Percentiles rank a stretch among this genome's conserved stretches.
Conservation (phyloP, 2,113 vertebrate species). For the Psammodynastes pulverulentus region DNA sequence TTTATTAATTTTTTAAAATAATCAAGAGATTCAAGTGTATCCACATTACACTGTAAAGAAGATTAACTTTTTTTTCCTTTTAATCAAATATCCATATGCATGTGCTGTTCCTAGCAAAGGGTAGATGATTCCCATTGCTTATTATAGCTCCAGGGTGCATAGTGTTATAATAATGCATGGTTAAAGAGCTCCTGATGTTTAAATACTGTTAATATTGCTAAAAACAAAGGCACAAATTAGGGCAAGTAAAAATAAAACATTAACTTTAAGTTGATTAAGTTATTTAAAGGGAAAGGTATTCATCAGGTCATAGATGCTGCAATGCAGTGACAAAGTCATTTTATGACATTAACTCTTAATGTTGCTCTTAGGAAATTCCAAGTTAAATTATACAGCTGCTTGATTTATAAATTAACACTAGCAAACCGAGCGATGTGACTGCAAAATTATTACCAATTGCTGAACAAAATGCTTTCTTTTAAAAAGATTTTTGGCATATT, state of each 20-base stretch:
- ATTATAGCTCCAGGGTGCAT: constrained; percentile 39
- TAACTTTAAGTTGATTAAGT: rapidly evolving
- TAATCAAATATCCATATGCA: constrained; percentile 69
- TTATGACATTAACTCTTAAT: background rate
- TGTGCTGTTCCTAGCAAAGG: constrained; percentile 43
- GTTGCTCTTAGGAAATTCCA: background rate
- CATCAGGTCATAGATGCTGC: rapidly evolving
- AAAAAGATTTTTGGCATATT: background rate
- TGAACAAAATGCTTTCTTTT: background rate
- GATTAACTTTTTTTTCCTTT: constrained; percentile 60
- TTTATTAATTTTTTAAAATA: constrained; percentile 81
- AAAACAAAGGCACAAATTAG: background rate
- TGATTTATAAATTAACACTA: background rate
- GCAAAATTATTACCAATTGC: background rate
- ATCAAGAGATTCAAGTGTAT: constrained; percentile 74
- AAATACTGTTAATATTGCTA: constrained; percentile 17
- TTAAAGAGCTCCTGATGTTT: constrained; percentile 36
- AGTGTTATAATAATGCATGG: constrained; percentile 42
- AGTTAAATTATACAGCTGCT: background rate
- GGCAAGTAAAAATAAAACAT: background rate
- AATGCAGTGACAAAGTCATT: rapidly evolving
- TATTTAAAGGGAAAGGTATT: background rate
- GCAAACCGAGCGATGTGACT: background rate
- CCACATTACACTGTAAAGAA: constrained; percentile 71
- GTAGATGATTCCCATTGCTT: constrained; percentile 53